A percentile compares a stretch with the other conserved stretches of the same genome.
These are phyloP conservation scores for Hippocampus guttulatus DNA, from an alignment of 2,113 vertebrate species.

Conservation along the genomic window DNA sequence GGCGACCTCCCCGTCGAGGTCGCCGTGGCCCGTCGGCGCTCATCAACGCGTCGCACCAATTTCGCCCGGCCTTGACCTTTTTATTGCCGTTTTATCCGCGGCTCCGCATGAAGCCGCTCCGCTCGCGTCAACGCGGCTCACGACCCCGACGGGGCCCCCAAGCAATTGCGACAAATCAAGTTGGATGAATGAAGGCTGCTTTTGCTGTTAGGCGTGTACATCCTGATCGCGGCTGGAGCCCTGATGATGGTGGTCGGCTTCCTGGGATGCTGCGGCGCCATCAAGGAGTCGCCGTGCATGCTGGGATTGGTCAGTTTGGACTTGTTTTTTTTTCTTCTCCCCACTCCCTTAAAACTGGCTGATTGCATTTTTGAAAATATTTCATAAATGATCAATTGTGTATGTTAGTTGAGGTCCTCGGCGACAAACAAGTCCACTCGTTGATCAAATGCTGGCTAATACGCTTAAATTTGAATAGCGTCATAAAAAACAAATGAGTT, in stretches of 20 bases:
- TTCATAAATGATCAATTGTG: too few relatives aligned
- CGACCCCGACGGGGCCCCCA: too few relatives aligned
- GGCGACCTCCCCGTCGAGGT: background rate
- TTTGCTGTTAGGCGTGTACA: conserved; percentile 82
- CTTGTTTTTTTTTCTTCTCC: background rate
- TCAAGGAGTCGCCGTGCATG: conserved; percentile 95
- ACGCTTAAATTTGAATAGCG: too few relatives aligned
- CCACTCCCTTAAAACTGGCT: background rate
- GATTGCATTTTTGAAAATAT: too few relatives aligned
- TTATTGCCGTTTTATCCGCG: too few relatives aligned
- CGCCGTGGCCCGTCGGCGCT: background rate
- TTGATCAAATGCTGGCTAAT: too few relatives aligned
- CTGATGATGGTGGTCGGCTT: conserved; percentile 98
- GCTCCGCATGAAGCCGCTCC: too few relatives aligned
- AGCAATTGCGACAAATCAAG: too few relatives aligned
- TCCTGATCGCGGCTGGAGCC: conserved; percentile 89
- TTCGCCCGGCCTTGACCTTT: background rate
- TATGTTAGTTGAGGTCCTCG: too few relatives aligned
- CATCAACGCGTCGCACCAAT: background rate
- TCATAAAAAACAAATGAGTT: too few relatives aligned
- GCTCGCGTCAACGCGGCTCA: too few relatives aligned
- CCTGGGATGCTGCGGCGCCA: conserved; percentile 91
- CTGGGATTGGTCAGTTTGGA: conserved; percentile 81
- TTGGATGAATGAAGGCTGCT: background rate
- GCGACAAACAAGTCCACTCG: too few relatives aligned